Percentiles rank a stretch among this genome's conserved stretches.
Evolutionary conservation across 2,797 vertebrate genomes (phyloP).

Genomic region (Anas bernieri): DNA sequence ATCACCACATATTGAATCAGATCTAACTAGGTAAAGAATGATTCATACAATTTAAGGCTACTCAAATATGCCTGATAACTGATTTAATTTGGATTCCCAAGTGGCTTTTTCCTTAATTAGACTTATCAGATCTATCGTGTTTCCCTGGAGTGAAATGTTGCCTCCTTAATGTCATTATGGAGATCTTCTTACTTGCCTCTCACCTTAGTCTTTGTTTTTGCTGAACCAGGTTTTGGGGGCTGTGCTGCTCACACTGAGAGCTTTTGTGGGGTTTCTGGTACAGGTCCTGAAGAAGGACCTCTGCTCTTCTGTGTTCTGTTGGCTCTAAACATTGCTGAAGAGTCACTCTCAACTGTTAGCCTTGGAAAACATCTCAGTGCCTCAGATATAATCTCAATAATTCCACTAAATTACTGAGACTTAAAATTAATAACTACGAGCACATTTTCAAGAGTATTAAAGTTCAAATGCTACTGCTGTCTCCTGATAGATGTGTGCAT

Average conservation of each 20-base stretch:
- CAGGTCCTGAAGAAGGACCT: background rate
- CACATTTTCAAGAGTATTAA: background rate
- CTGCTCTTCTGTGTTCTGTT: background rate
- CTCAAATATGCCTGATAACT: background rate
- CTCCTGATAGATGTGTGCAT: rapidly evolving
- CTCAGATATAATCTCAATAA: background rate
- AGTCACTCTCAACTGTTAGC: background rate
- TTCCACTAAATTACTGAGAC: background rate
- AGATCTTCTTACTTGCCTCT: background rate
- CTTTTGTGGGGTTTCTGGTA: rapidly evolving
- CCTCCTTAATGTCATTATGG: background rate
- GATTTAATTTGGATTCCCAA: background rate
- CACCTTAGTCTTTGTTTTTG: background rate
- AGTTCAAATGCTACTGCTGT: background rate
- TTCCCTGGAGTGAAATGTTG: background rate
- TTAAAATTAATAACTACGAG: background rate
- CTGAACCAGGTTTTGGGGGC: background rate
- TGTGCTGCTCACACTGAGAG: background rate
- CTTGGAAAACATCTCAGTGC: background rate
- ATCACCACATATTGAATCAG: rapidly evolving
- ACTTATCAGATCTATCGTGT: background rate
- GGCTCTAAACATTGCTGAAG: background rate
- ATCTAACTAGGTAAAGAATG: background rate
- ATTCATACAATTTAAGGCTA: background rate
- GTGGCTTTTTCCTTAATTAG: background rate